Evolutionary conservation across 1,140 invertebrate genomes (phyloP).

Genomic region (Euura lappo): DNA sequence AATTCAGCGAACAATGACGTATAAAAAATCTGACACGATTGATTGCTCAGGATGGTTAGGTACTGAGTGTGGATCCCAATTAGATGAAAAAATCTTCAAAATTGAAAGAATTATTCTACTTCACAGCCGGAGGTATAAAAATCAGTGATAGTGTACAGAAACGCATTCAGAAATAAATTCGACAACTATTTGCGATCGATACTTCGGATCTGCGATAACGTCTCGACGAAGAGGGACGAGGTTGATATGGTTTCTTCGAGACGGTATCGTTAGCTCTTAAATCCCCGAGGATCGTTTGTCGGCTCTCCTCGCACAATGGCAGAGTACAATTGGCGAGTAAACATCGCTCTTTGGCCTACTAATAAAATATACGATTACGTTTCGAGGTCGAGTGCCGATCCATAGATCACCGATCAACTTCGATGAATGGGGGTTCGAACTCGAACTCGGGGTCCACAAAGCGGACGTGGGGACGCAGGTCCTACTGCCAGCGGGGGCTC

Average conservation of each 20-base stretch:
- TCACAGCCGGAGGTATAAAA: too few species aligned
- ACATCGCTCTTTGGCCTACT: constrained; percentile 31
- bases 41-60: too few species aligned
- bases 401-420: constrained; percentile 47
- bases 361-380: constrained; percentile 51
- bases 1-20: too few species aligned
- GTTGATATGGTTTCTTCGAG: neutral
- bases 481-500: constrained; percentile 21
- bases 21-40: too few species aligned
- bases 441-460: constrained; percentile 24
- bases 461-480: constrained; percentile 37
- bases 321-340: constrained; percentile 28
- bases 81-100: too few species aligned
- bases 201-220: too few species aligned
- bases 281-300: neutral
- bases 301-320: neutral
- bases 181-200: too few species aligned
- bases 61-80: too few species aligned
- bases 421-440: constrained; percentile 34
- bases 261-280: neutral
- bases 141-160: too few species aligned
- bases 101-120: too few species aligned
- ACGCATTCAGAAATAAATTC: too few species aligned
- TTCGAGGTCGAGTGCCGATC: constrained; percentile 48
- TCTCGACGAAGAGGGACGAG: neutral